A percentile compares a stretch with the other conserved stretches of the same genome.
phyloP scores from a whole-genome alignment of 2,113 vertebrate genomes.

The Eolophus roseicapilla region DNA sequence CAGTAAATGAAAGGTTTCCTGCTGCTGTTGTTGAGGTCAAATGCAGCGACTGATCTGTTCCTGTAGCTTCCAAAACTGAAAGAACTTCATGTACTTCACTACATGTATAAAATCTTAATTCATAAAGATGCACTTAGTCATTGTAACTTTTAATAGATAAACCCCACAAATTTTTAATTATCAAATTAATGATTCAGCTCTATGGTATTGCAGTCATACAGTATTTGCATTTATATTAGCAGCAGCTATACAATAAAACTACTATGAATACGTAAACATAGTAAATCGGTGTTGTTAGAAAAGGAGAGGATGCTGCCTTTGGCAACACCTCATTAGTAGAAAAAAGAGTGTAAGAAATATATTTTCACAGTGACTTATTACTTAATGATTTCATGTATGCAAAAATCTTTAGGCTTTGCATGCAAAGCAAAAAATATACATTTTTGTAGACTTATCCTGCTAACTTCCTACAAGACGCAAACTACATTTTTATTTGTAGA shows the following conservation, averaged over 20 bases:
- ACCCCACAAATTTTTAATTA: neutral
- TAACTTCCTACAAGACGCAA: neutral
- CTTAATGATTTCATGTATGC: neutral
- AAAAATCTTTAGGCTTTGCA: neutral
- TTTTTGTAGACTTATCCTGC: neutral
- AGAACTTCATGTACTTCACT: neutral
- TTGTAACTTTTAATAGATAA: neutral
- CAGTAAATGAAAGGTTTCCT: neutral
- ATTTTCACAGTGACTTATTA: neutral
- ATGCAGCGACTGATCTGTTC: neutral
- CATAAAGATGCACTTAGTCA: neutral
- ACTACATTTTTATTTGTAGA: neutral
- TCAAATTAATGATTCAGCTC: neutral
- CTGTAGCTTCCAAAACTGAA: neutral
- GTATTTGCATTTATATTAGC: neutral
- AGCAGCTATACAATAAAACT: neutral
- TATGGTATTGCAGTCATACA: neutral
- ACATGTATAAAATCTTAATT: neutral
- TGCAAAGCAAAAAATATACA: neutral
- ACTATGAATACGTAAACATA: neutral
- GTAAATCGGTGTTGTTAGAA: neutral
- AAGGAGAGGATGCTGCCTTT: neutral
- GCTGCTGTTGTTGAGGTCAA: neutral
- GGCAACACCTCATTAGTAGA: neutral
- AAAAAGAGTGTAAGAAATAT: neutral